These are phyloP conservation scores for Lacerta bilineata DNA, from an alignment of 2,797 vertebrate species.

Conservation along the genomic window DNA sequence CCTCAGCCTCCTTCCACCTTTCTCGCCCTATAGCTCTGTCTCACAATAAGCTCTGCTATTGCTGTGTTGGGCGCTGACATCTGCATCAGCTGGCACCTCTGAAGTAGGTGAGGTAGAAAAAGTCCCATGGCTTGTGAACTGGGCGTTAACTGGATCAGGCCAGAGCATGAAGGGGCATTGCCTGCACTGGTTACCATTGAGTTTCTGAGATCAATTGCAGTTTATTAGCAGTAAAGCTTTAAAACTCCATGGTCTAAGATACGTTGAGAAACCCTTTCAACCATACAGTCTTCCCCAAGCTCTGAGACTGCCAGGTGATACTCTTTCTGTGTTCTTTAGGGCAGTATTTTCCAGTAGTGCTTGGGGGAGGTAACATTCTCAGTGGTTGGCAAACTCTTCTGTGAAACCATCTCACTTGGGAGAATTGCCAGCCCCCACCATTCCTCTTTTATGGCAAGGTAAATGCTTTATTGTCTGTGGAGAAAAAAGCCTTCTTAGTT, in stretches of 20 bases:
- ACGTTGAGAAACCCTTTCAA: not conserved
- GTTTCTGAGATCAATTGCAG: not conserved
- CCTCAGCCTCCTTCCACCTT: too few species aligned
- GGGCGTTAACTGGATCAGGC: not conserved
- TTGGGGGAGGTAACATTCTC: not conserved
- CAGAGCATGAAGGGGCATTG: not conserved
- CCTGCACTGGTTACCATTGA: not conserved
- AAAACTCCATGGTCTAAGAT: not conserved
- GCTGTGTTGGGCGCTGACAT: not conserved
- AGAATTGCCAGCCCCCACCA: not conserved
- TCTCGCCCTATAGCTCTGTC: not conserved
- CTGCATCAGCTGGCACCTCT: not conserved
- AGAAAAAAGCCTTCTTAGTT: not conserved
- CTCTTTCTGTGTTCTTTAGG: not conserved
- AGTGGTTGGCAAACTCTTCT: not conserved
- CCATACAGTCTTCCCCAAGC: not conserved
- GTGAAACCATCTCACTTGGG: not conserved
- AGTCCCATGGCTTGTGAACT: not conserved
- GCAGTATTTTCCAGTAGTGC: not conserved
- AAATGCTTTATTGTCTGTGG: not conserved
- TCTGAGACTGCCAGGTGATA: not conserved
- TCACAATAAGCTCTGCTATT: not conserved
- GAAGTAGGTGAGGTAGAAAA: not conserved
- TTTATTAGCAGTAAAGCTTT: not conserved
- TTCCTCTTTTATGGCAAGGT: not conserved